Conservation (phyloP, 2,113 vertebrate genomes). For the Amazona vittata region DNA sequence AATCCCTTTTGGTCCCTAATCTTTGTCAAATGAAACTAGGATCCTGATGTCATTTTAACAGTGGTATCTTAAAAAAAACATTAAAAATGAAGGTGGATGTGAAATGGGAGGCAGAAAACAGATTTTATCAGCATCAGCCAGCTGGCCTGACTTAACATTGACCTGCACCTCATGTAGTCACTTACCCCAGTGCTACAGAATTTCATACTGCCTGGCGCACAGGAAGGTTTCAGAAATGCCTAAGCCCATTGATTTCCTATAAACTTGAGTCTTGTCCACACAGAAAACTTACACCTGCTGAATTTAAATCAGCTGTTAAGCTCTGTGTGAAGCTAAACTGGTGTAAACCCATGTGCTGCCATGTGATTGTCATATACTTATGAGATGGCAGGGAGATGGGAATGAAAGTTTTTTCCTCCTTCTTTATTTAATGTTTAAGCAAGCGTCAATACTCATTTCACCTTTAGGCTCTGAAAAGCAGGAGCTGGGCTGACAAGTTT, state of each 20-base stretch:
- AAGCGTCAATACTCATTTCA: neutral
- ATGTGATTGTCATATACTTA: neutral
- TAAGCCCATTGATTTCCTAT: conserved; percentile 13
- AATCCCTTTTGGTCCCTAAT: neutral
- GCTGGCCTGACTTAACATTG: neutral
- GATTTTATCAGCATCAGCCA: neutral
- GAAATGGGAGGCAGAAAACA: neutral
- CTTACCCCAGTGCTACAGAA: neutral
- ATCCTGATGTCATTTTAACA: conserved; percentile 5
- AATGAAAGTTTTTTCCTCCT: neutral
- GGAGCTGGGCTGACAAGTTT: neutral
- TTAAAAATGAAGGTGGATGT: neutral
- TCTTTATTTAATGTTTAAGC: neutral
- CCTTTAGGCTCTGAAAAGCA: neutral
- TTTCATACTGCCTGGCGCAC: neutral
- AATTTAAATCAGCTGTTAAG: conserved; percentile 36
- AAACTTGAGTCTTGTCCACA: neutral
- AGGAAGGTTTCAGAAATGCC: neutral
- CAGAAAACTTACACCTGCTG: neutral
- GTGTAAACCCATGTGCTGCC: neutral
- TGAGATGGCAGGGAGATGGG: neutral
- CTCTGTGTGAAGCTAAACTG: neutral
- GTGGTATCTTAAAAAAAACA: neutral
- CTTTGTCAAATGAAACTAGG: neutral
- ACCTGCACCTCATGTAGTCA: neutral